These are phyloP conservation scores for Gymnoscopelus braueri DNA, from an alignment of 2,797 vertebrate species.

Conservation along the genomic window DNA sequence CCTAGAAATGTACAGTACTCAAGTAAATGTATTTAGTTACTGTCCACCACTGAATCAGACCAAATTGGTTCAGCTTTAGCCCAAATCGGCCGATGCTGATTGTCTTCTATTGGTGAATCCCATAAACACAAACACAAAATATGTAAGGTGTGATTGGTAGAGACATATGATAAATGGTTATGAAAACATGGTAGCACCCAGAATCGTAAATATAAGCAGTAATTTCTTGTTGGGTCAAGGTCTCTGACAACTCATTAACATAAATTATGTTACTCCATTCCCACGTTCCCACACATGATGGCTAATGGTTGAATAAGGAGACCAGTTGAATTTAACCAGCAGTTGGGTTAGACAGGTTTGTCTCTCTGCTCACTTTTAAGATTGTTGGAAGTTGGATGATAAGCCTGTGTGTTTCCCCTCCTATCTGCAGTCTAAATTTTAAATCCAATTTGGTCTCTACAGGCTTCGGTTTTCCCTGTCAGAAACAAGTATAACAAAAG, in stretches of 20 bases:
- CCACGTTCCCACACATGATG: slow-evolving; percentile 18
- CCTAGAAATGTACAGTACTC: too few relatives aligned
- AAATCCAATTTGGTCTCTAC: slow-evolving; percentile 61
- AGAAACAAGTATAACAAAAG: slow-evolving; percentile 69
- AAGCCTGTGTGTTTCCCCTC: slow-evolving; percentile 41
- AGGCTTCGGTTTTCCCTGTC: slow-evolving; percentile 67
- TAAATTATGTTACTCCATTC: slow-evolving; percentile 19
- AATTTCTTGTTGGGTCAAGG: slow-evolving; percentile 14
- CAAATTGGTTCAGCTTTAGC: too few relatives aligned
- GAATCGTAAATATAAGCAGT: slow-evolving; percentile 29
- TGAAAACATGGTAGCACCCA: slow-evolving; percentile 15
- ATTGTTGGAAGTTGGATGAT: slow-evolving; percentile 41
- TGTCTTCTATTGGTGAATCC: too few relatives aligned
- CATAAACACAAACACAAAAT: too few relatives aligned
- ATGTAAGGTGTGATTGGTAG: too few relatives aligned
- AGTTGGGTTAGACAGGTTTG: slow-evolving; percentile 41
- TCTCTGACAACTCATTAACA: slow-evolving; percentile 35
- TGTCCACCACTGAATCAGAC: too few relatives aligned
- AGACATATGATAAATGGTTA: background rate
- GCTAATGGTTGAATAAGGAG: slow-evolving; percentile 32
- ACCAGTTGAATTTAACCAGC: slow-evolving; percentile 37
- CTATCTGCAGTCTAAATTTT: slow-evolving; percentile 52
- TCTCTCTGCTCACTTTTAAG: slow-evolving; percentile 47
- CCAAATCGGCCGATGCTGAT: too few relatives aligned
- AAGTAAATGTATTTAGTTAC: too few relatives aligned